Evolutionary conservation across 1,140 invertebrate genomes (phyloP).

Genomic region (Megathymus violae): DNA sequence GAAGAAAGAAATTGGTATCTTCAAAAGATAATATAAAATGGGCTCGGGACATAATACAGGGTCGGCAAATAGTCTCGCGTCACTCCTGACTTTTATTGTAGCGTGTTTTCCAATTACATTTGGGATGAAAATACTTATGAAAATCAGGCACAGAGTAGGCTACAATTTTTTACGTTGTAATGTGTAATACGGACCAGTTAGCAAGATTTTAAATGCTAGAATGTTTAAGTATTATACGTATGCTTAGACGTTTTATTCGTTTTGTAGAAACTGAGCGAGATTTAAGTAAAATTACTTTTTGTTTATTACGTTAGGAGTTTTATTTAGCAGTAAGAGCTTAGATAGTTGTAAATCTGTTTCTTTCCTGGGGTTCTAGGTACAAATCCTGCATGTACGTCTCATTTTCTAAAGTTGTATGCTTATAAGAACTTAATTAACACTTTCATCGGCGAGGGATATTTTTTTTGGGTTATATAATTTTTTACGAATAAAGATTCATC

Average conservation of each 20-base stretch:
- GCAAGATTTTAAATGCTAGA: background rate
- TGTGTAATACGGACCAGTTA: slow-evolving; percentile 8
- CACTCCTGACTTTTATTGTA: slow-evolving; percentile 64
- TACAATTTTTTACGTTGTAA: slow-evolving; percentile 11
- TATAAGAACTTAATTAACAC: no score
- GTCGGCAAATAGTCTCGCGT: slow-evolving; percentile 52
- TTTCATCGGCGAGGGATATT: no score
- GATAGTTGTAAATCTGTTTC: no score
- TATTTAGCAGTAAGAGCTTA: no score
- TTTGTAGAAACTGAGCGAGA: slow-evolving; percentile 3
- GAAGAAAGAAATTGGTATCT: background rate
- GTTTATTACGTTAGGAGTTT: no score
- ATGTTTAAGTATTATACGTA: background rate
- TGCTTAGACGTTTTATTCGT: slow-evolving; percentile 1
- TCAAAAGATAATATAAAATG: slow-evolving; percentile 32
- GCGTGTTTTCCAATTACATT: slow-evolving; percentile 69
- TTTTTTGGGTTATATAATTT: no score
- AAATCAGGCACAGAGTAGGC: slow-evolving; percentile 9
- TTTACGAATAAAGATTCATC: no score
- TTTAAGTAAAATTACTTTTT: slow-evolving; percentile 5
- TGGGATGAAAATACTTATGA: slow-evolving; percentile 54
- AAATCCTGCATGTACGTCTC: no score
- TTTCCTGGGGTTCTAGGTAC: no score
- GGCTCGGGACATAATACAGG: slow-evolving; percentile 38
- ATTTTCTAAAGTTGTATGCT: no score